Base-by-base conservation (phyloP, 2,888 invertebrate genomes). In the Cosmorhoe ocellata region DNA sequence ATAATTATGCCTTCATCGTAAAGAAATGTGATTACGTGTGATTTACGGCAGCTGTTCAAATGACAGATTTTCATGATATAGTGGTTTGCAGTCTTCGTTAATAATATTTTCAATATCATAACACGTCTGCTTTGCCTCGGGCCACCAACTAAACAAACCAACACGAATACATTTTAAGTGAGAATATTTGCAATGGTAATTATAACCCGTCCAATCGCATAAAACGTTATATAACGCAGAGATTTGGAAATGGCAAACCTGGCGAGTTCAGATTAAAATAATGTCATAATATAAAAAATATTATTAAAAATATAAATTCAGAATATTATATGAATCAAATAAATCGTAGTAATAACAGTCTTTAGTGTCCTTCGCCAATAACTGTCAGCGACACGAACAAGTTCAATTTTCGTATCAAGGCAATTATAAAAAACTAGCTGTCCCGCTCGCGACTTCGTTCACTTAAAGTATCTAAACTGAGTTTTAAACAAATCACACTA, bases 21-120 rank as follows among this genome's bases (percentile, higher is more conserved):
- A 18, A 18, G n/a, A n/a, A 42, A 53, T 41, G 22, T 30, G 18
- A 51, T 30, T 18, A 18, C 18, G 2, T 32, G 58, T 49, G 67
- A 75, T 71, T 59, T 69, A 79, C 71, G 68, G 75, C 74, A 74
- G 74, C 74, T 76, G 74, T 76, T 71, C 58, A 71, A 70, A 77
- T 77, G 74, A 79, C 74, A 79, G 76, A 77, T 76, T 76, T 77
- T 79, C 73, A 79, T 79, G 80, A 84, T 79, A 70, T 81, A 81
- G 79, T 69, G 65, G 74, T 81, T 66, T 69, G 69, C 63, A 71
- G 68, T 78, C 72, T 63, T 61, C 55, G 72, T 79, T 83, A 84
- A 83, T 84, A 82, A 81, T 79, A 79, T 81, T 87, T 85, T 82
- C 80, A 84, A 85, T 84, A 81, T 79, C 76, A 73, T 76, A 81